A percentile compares a stretch with the other conserved stretches of the same genome.
Evolutionary conservation across 2,888 invertebrate genomes (phyloP).

Genomic region (Cryptops parisi): DNA sequence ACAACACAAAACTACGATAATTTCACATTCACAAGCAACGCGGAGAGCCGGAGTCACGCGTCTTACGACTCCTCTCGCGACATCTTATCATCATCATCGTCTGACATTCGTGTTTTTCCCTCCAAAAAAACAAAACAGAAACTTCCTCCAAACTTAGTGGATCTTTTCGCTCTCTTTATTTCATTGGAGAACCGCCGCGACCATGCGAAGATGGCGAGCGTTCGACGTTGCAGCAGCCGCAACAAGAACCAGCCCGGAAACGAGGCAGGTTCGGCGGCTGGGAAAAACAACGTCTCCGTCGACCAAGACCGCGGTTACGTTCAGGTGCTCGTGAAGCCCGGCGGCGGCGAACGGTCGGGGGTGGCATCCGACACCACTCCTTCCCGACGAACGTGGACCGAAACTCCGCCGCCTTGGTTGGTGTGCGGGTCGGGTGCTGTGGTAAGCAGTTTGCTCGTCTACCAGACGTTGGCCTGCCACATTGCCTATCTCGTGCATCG

Average conservation of each 20-base stretch:
- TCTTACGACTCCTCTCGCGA: no score
- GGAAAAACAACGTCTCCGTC: no score
- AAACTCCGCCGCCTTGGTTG: neutral
- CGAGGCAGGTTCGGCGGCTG: neutral
- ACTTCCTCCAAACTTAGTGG: no score
- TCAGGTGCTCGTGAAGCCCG: neutral
- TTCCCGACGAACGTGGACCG: neutral
- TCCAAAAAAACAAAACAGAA: no score
- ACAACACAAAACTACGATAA: no score
- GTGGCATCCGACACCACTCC: neutral
- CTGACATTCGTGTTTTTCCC: no score
- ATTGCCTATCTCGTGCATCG: neutral
- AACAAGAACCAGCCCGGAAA: neutral
- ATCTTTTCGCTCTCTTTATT: no score
- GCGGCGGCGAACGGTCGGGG: neutral
- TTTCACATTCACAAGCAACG: no score
- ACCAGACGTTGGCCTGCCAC: neutral
- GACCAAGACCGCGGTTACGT: neutral
- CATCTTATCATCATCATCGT: no score
- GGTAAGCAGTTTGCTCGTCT: neutral
- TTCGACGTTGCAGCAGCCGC: neutral
- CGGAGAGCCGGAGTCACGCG: no score
- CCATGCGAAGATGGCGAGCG: neutral
- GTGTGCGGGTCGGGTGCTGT: neutral
- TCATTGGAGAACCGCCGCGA: no score